Percentiles rank a stretch among this genome's conserved stretches.
Evolutionary conservation across 2,888 invertebrate genomes (phyloP).

Genomic region (Blastobasis lacticolella): DNA sequence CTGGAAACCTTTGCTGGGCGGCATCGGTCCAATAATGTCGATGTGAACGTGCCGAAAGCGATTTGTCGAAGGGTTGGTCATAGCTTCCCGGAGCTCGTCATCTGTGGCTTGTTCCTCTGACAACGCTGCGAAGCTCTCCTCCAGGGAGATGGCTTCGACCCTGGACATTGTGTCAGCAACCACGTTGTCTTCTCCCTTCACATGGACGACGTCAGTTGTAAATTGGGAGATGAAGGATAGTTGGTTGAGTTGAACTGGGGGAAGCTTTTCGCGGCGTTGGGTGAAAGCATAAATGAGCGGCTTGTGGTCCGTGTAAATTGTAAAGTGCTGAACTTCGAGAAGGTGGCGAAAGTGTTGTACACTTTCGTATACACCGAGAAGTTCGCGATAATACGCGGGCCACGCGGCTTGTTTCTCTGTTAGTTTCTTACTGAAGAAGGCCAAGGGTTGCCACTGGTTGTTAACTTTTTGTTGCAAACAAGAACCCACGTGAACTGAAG

Average conservation of each 20-base stretch:
- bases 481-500: slow-evolving; percentile 8
- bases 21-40: slow-evolving; percentile 24
- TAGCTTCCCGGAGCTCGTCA: too few relatives aligned
- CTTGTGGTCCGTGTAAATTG: slow-evolving; percentile 15
- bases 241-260: slow-evolving; percentile 13
- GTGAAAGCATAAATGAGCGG: slow-evolving; percentile 13
- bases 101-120: slow-evolving; percentile 3
- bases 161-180: slow-evolving; percentile 7
- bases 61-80: too few relatives aligned
- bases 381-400: slow-evolving; percentile 16
- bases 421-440: slow-evolving; percentile 16
- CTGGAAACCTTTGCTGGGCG: slow-evolving; percentile 10
- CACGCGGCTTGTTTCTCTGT: slow-evolving; percentile 6
- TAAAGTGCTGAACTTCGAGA: slow-evolving; percentile 10
- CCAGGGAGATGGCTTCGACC: slow-evolving; percentile 1
- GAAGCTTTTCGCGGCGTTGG: slow-evolving; percentile 12
- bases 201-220: slow-evolving; percentile 14
- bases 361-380: slow-evolving; percentile 13
- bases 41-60: slow-evolving; percentile 26
- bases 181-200: slow-evolving; percentile 5
- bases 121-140: background rate
- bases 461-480: slow-evolving; percentile 10
- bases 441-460: slow-evolving; percentile 13
- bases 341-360: slow-evolving; percentile 19
- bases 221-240: slow-evolving; percentile 14